A percentile compares a stretch with the other conserved stretches of the same genome.
phyloP scores from a whole-genome alignment of 1,140 invertebrate genomes.

The Drosophila malerkotliana region DNA sequence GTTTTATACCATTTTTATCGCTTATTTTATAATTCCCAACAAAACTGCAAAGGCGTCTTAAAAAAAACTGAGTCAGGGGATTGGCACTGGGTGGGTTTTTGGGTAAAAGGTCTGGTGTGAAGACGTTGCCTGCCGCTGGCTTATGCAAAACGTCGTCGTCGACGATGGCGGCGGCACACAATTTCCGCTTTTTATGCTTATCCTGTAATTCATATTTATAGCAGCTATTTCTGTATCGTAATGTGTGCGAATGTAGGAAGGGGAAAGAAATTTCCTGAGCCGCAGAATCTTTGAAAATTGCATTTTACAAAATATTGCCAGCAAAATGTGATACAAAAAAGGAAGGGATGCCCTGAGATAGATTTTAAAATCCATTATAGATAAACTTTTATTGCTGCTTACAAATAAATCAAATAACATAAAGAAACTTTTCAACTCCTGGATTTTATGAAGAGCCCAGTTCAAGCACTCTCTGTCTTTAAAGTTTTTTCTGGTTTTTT shows the following conservation, averaged over 20 bases:
- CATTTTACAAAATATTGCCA: slow-evolving; percentile 56
- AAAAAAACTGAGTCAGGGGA: slow-evolving; percentile 40
- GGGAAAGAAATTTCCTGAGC: slow-evolving; percentile 55
- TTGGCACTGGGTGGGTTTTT: slow-evolving; percentile 20
- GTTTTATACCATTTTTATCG: slow-evolving; percentile 80
- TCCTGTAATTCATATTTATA: slow-evolving; percentile 83
- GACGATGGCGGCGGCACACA: slow-evolving; percentile 64
- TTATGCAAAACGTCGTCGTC: slow-evolving; percentile 71
- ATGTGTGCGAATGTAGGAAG: slow-evolving; percentile 37
- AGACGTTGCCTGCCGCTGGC: slow-evolving; percentile 52
- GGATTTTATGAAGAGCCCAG: background rate
- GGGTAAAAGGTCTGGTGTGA: slow-evolving; percentile 20
- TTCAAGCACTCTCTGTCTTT: slow-evolving; percentile 7
- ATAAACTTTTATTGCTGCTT: slow-evolving; percentile 45
- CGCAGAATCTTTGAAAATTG: slow-evolving; percentile 68
- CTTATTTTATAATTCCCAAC: slow-evolving; percentile 78
- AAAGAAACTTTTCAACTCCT: slow-evolving; percentile 20
- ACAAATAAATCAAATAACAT: slow-evolving; percentile 24
- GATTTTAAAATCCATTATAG: slow-evolving; percentile 36
- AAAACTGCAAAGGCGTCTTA: slow-evolving; percentile 74
- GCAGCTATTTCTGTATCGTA: slow-evolving; percentile 76
- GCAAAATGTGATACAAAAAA: slow-evolving; percentile 7
- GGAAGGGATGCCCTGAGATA: slow-evolving; percentile 3
- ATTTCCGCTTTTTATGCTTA: slow-evolving; percentile 82
- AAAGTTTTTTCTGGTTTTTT: background rate